Evolutionary conservation across 2,797 vertebrate species (phyloP), one percentile per base, ranked within the genome.

Genomic region (Falco concolor): DNA sequence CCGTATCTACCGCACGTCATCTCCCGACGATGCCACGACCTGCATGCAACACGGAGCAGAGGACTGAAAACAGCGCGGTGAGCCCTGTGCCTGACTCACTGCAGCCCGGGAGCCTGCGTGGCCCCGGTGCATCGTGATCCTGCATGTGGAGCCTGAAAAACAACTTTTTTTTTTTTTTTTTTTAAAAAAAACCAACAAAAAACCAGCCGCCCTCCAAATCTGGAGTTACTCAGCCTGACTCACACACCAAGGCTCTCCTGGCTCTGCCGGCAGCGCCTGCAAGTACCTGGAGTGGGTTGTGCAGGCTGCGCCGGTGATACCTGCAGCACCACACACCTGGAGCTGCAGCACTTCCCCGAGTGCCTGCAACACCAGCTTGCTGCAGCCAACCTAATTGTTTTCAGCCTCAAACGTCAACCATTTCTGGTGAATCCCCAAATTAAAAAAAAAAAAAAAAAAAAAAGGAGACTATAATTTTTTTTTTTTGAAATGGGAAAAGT

Each of bases 401-500:
- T 57, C 69, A 84, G 70, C 63, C 56, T 68, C 87, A 79, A 90
- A 94, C 38, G 57, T 63, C 93, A 67, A 75, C 95, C 95, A 90
- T 90, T 91, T 95, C 74, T 94, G 91, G 91, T 95, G 96, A 95
- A 92, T 90, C 95, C 91, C 47, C 13, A 6, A 96, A 88, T 38
- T 38, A 63, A 72, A 22, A 8, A 4, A 27, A 22, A 19, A 42
- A 24, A 32, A 32, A n/a, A 7, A 75, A 72, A 82, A 28, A 89
- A 78, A 57, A 6, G 8, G 38, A 65, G 79, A 52, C 53, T 64
- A 36, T 47, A 54, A 69, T 67, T 65, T 53, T 84, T 53, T 84
- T 53, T 52, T 40, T 87, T 56, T 30, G 61, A 96, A 97, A 96
- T 95, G 94, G 96, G 95, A 96, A 96, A 96, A 95, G 88, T 90